Conservation (phyloP, 2,113 vertebrate species). For the Abramis brama region DNA sequence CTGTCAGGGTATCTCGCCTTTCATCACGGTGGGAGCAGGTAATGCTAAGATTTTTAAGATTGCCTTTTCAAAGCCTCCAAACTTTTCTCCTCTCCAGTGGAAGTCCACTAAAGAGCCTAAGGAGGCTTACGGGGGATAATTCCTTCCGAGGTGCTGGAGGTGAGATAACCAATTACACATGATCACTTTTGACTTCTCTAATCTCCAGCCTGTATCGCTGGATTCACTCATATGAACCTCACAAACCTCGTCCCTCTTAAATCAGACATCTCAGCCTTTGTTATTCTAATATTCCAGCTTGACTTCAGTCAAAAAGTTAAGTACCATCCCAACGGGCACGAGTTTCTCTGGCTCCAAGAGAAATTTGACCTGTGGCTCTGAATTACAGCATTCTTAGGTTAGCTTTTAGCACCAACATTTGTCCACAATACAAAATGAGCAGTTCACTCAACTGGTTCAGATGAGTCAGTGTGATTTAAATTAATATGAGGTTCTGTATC, state of each 20-base stretch:
- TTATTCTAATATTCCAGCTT: constrained; percentile 77
- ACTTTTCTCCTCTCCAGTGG: constrained; percentile 66
- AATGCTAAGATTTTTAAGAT: constrained; percentile 69
- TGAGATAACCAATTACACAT: constrained; percentile 79
- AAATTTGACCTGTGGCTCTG: constrained; percentile 44
- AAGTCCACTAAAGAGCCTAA: constrained; percentile 75
- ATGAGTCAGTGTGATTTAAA: background rate
- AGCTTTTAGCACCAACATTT: background rate
- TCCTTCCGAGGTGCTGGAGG: constrained; percentile 71
- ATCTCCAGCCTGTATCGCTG: constrained; percentile 70
- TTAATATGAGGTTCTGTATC: background rate
- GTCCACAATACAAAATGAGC: constrained; percentile 14
- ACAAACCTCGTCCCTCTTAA: constrained; percentile 71
- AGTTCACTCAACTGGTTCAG: background rate
- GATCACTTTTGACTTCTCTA: constrained; percentile 80
- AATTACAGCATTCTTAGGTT: constrained; percentile 31
- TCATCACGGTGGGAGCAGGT: constrained; percentile 70
- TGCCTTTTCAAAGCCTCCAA: constrained; percentile 74
- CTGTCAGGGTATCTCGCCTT: constrained; percentile 68
- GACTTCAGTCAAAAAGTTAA: constrained; percentile 70
- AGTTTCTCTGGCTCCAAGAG: constrained; percentile 36
- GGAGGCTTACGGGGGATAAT: constrained; percentile 76
- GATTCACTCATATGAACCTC: constrained; percentile 71
- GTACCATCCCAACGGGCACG: constrained; percentile 57
- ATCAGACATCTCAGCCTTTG: constrained; percentile 69